A percentile compares a stretch with the other conserved stretches of the same genome.
Evolutionary conservation across 2,797 vertebrate species (phyloP).

Genomic region (Scolopax bukidnonensis): DNA sequence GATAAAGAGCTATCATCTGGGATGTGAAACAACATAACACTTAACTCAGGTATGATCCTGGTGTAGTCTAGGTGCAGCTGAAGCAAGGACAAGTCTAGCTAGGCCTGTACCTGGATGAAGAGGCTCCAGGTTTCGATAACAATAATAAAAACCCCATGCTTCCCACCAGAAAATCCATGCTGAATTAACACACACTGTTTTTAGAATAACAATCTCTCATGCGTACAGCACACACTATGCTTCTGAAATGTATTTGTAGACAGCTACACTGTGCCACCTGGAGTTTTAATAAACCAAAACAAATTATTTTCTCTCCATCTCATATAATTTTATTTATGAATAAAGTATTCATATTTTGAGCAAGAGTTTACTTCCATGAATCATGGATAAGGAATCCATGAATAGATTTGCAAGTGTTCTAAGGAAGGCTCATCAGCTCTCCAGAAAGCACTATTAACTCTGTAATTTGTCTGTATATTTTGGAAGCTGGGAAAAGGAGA

Average conservation of each 20-base stretch:
- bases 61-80: background rate
- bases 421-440: background rate
- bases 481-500: background rate
- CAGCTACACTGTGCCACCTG: background rate
- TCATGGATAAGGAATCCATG: background rate
- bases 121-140: background rate
- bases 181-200: background rate
- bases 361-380: background rate
- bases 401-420: conserved; percentile 35
- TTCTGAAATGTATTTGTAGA: conserved; percentile 20
- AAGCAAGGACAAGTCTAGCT: background rate
- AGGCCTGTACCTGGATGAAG: background rate
- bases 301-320: conserved; percentile 19
- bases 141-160: background rate
- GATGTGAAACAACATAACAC: background rate
- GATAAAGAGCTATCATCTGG: accelerated
- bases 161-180: background rate
- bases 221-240: accelerated
- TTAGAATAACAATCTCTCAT: background rate
- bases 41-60: background rate
- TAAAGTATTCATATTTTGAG: background rate
- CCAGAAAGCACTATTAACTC: background rate
- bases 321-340: background rate
- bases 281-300: conserved; percentile 48
- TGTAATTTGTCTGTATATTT: background rate